Base-by-base conservation (phyloP, 2,888 invertebrate genomes). In the Yponomeuta cagnagella region DNA sequence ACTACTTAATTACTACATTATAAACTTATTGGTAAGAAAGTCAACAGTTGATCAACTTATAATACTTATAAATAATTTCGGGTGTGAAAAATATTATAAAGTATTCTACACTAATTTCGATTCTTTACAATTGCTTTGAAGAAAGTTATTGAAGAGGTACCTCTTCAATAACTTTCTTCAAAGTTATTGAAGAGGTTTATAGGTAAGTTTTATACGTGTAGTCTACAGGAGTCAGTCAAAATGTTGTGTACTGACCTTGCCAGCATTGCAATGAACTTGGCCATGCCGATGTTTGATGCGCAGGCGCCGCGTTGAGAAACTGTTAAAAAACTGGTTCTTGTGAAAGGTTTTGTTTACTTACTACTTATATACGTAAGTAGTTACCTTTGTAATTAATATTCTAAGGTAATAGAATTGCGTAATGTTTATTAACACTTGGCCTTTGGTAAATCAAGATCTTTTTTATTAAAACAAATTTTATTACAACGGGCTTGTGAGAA, bases 231-330 rank as follows among this genome's bases (percentile, higher is more conserved):
- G 52, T 58, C 12, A 58, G 5, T 58, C 43, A 58, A 58, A 15
- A 58, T 12, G 12, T 52, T 12, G 52, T 58, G 52, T 12, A 58
- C 52, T 58, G 52, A 58, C 52, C 52, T 58, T 15, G 52, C 15
- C 52, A 58, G 52, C 52, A 58, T 70, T 67, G 69, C 70, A 73
- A 68, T 73, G 73, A 73, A 73, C 73, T 72, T 73, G 72, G 67
- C 71, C 73, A 71, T 73, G 70, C 65, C 33, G 31, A 65, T 30
- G 67, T 63, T 70, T 65, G 64, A 69, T 71, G 69, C 65, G 65
- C 33, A 31, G 65, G 33, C 52, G 52, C 52, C 6, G 33, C 30
- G 65, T 65, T 65, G 65, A 12, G 65, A 65, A 65, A 65, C 65
- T 65, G 30, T 65, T 65, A 12, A 31, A 58, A 65, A 65, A 65